Percentiles rank a stretch among this genome's conserved stretches.
phyloP scores from a whole-genome alignment of 2,113 vertebrate species.

The Psilopogon haemacephalus region DNA sequence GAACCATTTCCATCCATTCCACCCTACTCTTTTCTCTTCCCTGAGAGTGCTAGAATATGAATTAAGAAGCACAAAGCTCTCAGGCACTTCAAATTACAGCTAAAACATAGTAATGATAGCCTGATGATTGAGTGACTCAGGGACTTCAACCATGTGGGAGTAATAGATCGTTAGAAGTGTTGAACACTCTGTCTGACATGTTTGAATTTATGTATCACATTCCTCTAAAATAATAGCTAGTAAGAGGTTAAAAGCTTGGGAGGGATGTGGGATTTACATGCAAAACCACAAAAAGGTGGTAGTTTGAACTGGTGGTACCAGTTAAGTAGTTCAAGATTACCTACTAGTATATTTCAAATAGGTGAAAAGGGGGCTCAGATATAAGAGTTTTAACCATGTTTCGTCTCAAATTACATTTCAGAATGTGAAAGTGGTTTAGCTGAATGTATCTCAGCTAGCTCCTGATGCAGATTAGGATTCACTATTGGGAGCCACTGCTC shows the following conservation, averaged over 20 bases:
- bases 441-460: not conserved
- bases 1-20: not conserved
- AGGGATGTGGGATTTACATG: not conserved
- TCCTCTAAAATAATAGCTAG: constrained; percentile 64
- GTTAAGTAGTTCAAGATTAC: constrained; percentile 41
- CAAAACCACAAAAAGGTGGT: constrained; percentile 45
- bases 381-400: not conserved
- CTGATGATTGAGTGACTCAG: constrained; percentile 68
- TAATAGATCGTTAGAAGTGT: constrained; percentile 81
- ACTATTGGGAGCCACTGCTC: not conserved
- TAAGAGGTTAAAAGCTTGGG: constrained; percentile 51
- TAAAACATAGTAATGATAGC: constrained; percentile 51
- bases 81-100: constrained; percentile 58
- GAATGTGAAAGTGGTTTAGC: not conserved
- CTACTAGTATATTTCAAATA: constrained; percentile 8
- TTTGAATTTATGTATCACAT: constrained; percentile 75
- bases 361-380: not conserved
- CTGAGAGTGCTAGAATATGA: constrained; percentile 13
- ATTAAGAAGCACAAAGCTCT: constrained; percentile 41
- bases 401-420: not conserved
- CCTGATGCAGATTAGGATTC: not conserved
- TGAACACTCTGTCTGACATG: constrained; percentile 75
- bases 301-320: constrained; percentile 52
- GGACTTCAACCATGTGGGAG: constrained; percentile 75
- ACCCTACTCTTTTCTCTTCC: not conserved